Percentiles rank a stretch among this genome's conserved stretches.
phyloP scores from a whole-genome alignment of 2,797 vertebrate species.

The Tachyglossus aculeatus region DNA sequence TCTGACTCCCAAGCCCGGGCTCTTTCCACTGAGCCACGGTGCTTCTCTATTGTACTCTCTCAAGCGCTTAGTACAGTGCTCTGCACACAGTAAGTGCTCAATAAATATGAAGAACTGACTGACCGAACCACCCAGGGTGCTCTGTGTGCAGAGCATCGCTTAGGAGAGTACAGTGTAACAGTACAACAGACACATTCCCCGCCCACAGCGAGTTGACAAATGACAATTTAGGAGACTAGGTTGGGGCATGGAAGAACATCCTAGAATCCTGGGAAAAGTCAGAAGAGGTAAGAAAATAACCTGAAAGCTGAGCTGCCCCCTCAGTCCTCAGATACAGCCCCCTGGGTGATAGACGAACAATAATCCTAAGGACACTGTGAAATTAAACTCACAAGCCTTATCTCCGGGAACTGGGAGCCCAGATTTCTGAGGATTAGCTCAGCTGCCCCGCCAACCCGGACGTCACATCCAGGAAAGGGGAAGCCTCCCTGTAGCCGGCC shows the following conservation, averaged over 20 bases:
- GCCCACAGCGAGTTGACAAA: too few species aligned
- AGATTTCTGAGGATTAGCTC: fast-evolving
- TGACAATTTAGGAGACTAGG: not conserved
- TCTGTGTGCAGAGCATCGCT: too few species aligned
- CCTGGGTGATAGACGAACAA: conserved; percentile 14
- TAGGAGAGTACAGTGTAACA: too few species aligned
- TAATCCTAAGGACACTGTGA: not conserved
- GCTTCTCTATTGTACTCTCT: too few species aligned
- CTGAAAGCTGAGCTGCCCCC: too few species aligned
- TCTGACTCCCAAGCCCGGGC: too few species aligned
- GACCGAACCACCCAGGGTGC: too few species aligned
- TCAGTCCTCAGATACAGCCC: not conserved
- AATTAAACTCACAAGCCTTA: not conserved
- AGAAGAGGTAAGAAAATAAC: not conserved
- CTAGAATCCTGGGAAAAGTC: not conserved
- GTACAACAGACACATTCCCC: too few species aligned
- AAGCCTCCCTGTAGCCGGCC: not conserved
- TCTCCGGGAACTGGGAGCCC: not conserved
- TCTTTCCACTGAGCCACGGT: too few species aligned
- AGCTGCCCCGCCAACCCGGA: not conserved
- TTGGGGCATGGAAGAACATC: not conserved
- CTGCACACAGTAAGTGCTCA: too few species aligned
- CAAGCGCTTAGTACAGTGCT: too few species aligned
- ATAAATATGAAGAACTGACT: too few species aligned
- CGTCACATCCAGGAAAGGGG: not conserved